These are phyloP conservation scores for Taurulus bubalis DNA, from an alignment of 2,113 vertebrate genomes.

Conservation along the genomic window DNA sequence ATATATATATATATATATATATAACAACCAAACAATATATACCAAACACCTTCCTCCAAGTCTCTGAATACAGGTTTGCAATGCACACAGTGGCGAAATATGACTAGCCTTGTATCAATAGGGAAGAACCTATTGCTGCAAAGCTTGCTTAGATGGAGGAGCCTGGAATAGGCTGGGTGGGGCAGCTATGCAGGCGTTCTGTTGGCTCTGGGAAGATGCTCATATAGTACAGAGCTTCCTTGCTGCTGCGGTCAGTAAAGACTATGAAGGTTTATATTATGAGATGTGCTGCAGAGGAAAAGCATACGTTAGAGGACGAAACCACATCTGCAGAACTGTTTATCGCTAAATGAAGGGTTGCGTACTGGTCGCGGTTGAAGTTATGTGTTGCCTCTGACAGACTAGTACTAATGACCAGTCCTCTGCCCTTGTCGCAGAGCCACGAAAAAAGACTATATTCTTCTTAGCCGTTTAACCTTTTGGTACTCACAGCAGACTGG, in stretches of 20 bases:
- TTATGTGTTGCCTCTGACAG: conserved; percentile 28
- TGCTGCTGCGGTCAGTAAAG: conserved; percentile 31
- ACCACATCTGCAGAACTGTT: conserved; percentile 47
- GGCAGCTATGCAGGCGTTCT: conserved; percentile 49
- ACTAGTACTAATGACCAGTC: conserved; percentile 50
- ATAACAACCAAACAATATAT: background rate
- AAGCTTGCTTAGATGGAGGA: conserved; percentile 20
- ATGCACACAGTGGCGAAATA: background rate
- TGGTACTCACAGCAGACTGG: conserved; percentile 16
- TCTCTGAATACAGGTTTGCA: background rate
- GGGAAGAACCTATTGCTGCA: conserved; percentile 27
- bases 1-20: background rate
- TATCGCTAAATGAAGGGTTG: conserved; percentile 51
- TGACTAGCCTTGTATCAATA: conserved; percentile 15
- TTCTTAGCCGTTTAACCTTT: conserved; percentile 35
- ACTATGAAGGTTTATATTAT: conserved; percentile 51
- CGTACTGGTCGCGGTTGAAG: conserved; percentile 26
- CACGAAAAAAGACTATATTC: conserved; percentile 24
- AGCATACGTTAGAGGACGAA: conserved; percentile 26
- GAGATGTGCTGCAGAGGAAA: conserved; percentile 34
- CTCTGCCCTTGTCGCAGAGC: conserved; percentile 21
- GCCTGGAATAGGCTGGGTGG: conserved; percentile 68
- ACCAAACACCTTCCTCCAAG: background rate
- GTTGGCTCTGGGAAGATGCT: conserved; percentile 65
- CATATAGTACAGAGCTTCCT: conserved; percentile 18